These are phyloP conservation scores for Dermatophagoides farinae DNA, from an alignment of 1,140 invertebrate genomes.

Conservation along the genomic window DNA sequence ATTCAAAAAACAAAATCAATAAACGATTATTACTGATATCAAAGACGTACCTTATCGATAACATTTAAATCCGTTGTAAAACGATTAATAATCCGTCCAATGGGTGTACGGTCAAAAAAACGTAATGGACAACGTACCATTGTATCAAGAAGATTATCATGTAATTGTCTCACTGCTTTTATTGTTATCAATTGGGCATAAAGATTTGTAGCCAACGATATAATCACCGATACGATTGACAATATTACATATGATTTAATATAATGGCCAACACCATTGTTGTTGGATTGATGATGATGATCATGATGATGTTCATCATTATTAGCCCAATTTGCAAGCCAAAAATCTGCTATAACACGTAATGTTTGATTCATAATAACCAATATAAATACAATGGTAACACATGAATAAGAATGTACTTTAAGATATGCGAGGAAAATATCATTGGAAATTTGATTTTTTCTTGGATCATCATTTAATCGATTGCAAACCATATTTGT, in stretches of 20 bases:
- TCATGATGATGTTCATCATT: neutral
- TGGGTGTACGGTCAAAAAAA: conserved; percentile 40
- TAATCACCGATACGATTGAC: conserved; percentile 21
- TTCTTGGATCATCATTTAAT: conserved; percentile 18
- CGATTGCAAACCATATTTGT: conserved; percentile 70
- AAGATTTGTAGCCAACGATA: conserved; percentile 24
- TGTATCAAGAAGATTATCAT: conserved; percentile 37
- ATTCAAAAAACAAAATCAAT: neutral
- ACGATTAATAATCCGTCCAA: conserved; percentile 33
- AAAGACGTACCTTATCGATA: conserved; percentile 39
- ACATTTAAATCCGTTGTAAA: conserved; percentile 33
- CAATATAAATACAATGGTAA: conserved; percentile 33
- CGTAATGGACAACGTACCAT: conserved; percentile 38
- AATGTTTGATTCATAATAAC: conserved; percentile 22
- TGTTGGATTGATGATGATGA: neutral
- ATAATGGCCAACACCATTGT: conserved; percentile 18
- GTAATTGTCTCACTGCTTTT: conserved; percentile 29
- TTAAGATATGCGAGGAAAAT: conserved; percentile 41
- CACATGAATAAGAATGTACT: conserved; percentile 36
- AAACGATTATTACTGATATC: neutral
- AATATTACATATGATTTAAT: conserved; percentile 23
- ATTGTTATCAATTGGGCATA: conserved; percentile 24
- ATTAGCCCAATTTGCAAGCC: conserved; percentile 21
- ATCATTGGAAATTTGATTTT: conserved; percentile 23
- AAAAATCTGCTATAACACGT: conserved; percentile 20